Conservation (phyloP, 2,888 invertebrate species). For the Stenodema calcarata region DNA sequence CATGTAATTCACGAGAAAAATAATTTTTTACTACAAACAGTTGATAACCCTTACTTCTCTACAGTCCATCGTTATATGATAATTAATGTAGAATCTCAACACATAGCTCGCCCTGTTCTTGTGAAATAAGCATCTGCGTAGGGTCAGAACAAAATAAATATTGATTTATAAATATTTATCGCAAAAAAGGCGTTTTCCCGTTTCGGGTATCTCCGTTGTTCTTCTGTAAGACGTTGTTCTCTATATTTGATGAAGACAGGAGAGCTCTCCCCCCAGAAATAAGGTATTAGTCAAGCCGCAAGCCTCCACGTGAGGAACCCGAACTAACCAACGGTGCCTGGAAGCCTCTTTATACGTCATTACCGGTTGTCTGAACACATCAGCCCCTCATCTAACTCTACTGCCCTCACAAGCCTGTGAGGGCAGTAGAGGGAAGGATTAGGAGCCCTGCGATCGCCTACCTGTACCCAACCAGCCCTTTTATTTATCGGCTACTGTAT, state of each 20-base stretch:
- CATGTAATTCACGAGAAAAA: too few species aligned
- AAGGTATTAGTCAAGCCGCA: constrained; percentile 8
- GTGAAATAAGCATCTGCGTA: too few species aligned
- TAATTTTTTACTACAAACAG: too few species aligned
- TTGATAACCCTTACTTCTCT: too few species aligned
- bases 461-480: not conserved
- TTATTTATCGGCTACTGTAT: constrained; percentile 14
- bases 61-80: too few species aligned
- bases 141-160: too few species aligned
- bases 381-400: constrained; percentile 14
- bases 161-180: too few species aligned
- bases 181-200: too few species aligned
- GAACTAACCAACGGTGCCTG: not conserved
- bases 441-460: constrained; percentile 12
- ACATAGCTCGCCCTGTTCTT: too few species aligned
- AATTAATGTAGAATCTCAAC: too few species aligned
- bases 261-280: not conserved
- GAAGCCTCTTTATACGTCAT: constrained; percentile 39
- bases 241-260: not conserved
- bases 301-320: not conserved
- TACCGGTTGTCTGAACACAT: constrained; percentile 45
- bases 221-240: too few species aligned
- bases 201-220: too few species aligned
- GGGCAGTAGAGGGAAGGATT: not conserved
- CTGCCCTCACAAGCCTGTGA: not conserved